These are phyloP conservation scores for Marasmarcha lunaedactyla DNA, from an alignment of 2,888 invertebrate species.

Conservation along the genomic window DNA sequence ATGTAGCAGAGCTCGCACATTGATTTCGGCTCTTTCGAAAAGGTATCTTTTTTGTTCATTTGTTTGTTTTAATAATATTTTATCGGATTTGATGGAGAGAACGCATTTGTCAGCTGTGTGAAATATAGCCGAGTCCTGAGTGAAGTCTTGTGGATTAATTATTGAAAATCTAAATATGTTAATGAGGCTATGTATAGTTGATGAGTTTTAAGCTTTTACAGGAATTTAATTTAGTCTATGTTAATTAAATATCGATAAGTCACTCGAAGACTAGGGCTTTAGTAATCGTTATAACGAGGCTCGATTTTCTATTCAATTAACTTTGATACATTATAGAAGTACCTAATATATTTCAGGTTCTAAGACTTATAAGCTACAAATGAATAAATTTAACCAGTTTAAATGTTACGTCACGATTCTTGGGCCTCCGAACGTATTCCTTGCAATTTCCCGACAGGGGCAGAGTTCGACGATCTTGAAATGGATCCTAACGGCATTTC, in stretches of 20 bases:
- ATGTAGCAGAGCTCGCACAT: constrained; percentile 61
- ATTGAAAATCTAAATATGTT: constrained; percentile 44
- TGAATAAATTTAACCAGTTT: too few relatives aligned
- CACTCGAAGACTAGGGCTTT: too few relatives aligned
- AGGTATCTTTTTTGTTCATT: constrained; percentile 63
- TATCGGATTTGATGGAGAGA: constrained; percentile 65
- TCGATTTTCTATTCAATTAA: too few relatives aligned
- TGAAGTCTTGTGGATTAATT: constrained; percentile 57
- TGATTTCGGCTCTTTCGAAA: constrained; percentile 68
- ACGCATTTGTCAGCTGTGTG: constrained; percentile 64
- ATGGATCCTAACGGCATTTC: constrained; percentile 5
- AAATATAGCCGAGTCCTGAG: constrained; percentile 51
- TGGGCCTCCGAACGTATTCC: too few relatives aligned
- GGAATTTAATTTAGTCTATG: background rate
- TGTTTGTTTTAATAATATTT: constrained; percentile 71
- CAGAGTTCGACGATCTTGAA: constrained; percentile 1
- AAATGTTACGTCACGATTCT: too few relatives aligned
- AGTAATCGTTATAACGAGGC: too few relatives aligned
- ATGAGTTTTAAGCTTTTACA: constrained; percentile 26
- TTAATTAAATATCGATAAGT: too few relatives aligned
- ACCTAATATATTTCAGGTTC: too few relatives aligned
- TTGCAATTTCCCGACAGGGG: too few relatives aligned
- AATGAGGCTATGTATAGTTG: constrained; percentile 43
- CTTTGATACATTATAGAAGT: too few relatives aligned
- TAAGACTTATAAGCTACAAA: too few relatives aligned